A percentile compares a stretch with the other conserved stretches of the same genome.
These are phyloP conservation scores for Pogonomyrmex barbatus DNA, from an alignment of 1,140 invertebrate species.

Conservation along the genomic window DNA sequence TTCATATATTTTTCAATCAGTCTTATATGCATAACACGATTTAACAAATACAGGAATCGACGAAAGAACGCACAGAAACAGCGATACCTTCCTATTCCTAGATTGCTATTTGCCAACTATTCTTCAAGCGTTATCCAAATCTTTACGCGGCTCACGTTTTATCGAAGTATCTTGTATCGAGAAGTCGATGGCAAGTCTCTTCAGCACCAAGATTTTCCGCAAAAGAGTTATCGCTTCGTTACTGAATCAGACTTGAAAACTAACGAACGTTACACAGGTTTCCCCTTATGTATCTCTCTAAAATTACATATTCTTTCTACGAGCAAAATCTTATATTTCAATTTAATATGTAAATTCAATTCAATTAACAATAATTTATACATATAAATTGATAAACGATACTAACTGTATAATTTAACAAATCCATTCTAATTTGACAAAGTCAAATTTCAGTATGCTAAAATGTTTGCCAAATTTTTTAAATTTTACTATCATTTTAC, in stretches of 20 bases:
- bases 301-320: neutral
- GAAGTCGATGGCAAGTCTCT: slow-evolving; percentile 43
- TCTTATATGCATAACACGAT: slow-evolving; percentile 29
- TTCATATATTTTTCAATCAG: neutral
- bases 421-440: neutral
- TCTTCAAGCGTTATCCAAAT: slow-evolving; percentile 65
- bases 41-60: slow-evolving; percentile 41
- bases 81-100: slow-evolving; percentile 56
- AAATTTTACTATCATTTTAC: neutral
- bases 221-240: slow-evolving; percentile 38
- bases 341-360: slow-evolving; percentile 10
- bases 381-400: neutral
- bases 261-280: slow-evolving; percentile 51
- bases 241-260: neutral
- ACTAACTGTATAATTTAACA: neutral
- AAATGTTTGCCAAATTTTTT: neutral
- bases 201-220: slow-evolving; percentile 55
- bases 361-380: neutral
- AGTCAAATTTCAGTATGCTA: too few relatives aligned
- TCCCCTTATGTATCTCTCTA: neutral
- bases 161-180: slow-evolving; percentile 62
- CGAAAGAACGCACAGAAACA: slow-evolving; percentile 37
- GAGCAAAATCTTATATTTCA: neutral
- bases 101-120: slow-evolving; percentile 58
- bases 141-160: slow-evolving; percentile 63